These are phyloP conservation scores for Arothron firmamentum DNA, from an alignment of 2,113 vertebrate species.

Conservation along the genomic window DNA sequence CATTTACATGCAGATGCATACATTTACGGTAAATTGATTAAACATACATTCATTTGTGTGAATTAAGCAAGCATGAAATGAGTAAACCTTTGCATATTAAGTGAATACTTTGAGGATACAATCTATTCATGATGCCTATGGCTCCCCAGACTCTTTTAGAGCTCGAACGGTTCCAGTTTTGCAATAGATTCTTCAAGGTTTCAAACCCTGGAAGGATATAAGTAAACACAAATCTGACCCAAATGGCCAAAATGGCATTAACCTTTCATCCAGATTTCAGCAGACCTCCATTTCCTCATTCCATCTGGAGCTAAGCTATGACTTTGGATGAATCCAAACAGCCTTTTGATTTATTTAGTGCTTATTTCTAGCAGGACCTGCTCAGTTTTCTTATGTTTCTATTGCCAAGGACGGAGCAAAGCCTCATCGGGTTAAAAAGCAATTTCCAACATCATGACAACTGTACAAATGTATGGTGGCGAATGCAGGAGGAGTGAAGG, in stretches of 20 bases:
- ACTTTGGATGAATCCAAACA: conserved; percentile 15
- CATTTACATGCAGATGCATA: not conserved
- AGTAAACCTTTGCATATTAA: not conserved
- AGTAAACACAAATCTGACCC: conserved; percentile 3
- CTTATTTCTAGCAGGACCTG: conserved; percentile 4
- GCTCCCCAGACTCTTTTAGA: conserved; percentile 47
- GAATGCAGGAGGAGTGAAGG: conserved; percentile 66
- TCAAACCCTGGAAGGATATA: conserved; percentile 49
- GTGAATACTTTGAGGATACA: conserved; percentile 42
- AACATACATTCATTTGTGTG: no score
- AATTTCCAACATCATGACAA: conserved; percentile 74
- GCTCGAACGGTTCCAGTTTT: conserved; percentile 57
- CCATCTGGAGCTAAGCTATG: conserved; percentile 13
- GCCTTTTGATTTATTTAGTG: not conserved
- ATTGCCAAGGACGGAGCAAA: conserved; percentile 44
- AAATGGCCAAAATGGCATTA: conserved; percentile 32
- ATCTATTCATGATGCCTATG: conserved; percentile 51
- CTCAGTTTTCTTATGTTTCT: conserved; percentile 60
- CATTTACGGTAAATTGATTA: no score
- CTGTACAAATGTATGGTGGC: conserved; percentile 72
- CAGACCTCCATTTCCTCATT: conserved; percentile 18
- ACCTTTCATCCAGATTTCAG: conserved; percentile 29
- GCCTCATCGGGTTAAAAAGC: conserved; percentile 70
- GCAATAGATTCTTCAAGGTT: conserved; percentile 45
- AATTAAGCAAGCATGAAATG: no score